A percentile compares a stretch with the other conserved stretches of the same genome.
These are phyloP conservation scores for Vanessa atalanta DNA, from an alignment of 1,140 invertebrate species.

Conservation along the genomic window DNA sequence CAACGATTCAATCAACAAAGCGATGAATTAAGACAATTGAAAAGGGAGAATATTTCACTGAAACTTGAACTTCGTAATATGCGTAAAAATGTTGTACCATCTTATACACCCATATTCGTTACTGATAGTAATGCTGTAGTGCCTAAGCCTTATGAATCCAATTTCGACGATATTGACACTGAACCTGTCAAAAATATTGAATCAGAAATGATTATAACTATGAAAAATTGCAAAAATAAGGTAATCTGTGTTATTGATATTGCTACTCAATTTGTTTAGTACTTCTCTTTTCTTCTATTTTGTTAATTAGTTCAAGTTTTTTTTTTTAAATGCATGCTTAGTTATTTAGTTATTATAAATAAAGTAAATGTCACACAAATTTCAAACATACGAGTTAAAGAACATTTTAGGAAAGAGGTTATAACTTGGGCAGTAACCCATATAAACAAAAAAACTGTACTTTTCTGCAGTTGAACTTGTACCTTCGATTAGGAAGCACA, in stretches of 20 bases:
- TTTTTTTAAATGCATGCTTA: no score
- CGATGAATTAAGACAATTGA: slow-evolving; percentile 57
- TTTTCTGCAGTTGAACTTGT: no score
- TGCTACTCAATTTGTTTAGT: no score
- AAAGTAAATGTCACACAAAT: no score
- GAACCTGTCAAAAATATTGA: slow-evolving; percentile 46
- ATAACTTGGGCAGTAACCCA: no score
- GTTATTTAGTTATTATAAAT: no score
- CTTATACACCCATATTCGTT: slow-evolving; percentile 17
- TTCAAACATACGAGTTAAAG: no score
- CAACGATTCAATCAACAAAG: slow-evolving; percentile 46
- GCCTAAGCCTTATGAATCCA: slow-evolving; percentile 48
- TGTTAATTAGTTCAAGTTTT: no score
- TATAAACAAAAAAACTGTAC: no score
- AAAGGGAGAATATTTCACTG: slow-evolving; percentile 56
- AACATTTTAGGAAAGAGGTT: no score
- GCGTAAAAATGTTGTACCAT: slow-evolving; percentile 21
- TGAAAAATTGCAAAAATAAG: slow-evolving; percentile 68
- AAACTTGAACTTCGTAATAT: slow-evolving; percentile 53
- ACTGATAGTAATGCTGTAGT: slow-evolving; percentile 26
- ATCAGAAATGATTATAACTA: slow-evolving; percentile 73
- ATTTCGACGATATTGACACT: slow-evolving; percentile 40
- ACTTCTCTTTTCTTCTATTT: no score
- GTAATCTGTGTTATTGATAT: slow-evolving; percentile 35
- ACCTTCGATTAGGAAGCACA: no score